A percentile compares a stretch with the other conserved stretches of the same genome.
phyloP scores from a whole-genome alignment of 2,888 invertebrate genomes.

The Cartodere bifasciata region DNA sequence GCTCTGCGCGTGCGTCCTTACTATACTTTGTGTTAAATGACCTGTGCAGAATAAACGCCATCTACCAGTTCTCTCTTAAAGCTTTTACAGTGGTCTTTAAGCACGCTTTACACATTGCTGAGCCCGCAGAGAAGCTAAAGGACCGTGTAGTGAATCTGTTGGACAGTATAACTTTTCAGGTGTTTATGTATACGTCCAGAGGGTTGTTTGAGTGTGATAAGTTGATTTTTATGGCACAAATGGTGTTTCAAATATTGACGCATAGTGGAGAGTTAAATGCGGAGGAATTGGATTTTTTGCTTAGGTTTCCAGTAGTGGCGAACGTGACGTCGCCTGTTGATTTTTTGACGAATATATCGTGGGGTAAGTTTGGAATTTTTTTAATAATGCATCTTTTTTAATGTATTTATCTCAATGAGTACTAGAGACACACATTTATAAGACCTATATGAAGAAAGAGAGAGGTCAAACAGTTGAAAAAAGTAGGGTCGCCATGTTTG shows the following conservation, averaged over 20 bases:
- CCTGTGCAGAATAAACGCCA: conserved; percentile 80
- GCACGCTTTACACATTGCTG: conserved; percentile 63
- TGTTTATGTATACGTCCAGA: conserved; percentile 78
- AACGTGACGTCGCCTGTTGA: conserved; percentile 65
- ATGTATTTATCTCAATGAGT: too few species aligned
- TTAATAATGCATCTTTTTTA: too few species aligned
- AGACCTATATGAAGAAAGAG: too few species aligned
- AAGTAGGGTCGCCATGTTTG: too few species aligned
- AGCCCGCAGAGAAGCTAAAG: conserved; percentile 54
- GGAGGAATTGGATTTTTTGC: conserved; percentile 71
- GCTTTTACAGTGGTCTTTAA: conserved; percentile 87
- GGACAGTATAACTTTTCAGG: conserved; percentile 76
- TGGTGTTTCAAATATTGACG: conserved; percentile 53
- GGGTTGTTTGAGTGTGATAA: conserved; percentile 89
- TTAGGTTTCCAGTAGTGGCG: conserved; percentile 71
- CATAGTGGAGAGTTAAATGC: conserved; percentile 55
- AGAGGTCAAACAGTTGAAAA: too few species aligned
- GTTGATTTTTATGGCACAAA: conserved; percentile 77
- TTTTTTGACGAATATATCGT: conserved; percentile 66
- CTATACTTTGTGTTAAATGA: conserved; percentile 91
- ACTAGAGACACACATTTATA: too few species aligned
- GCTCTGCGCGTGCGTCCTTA: conserved; percentile 76
- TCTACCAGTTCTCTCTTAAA: conserved; percentile 92
- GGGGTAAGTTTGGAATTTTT: too few species aligned
- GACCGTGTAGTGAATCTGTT: conserved; percentile 64